These are phyloP conservation scores for Smittia aterrima DNA, from an alignment of 2,888 invertebrate genomes.

Conservation along the genomic window DNA sequence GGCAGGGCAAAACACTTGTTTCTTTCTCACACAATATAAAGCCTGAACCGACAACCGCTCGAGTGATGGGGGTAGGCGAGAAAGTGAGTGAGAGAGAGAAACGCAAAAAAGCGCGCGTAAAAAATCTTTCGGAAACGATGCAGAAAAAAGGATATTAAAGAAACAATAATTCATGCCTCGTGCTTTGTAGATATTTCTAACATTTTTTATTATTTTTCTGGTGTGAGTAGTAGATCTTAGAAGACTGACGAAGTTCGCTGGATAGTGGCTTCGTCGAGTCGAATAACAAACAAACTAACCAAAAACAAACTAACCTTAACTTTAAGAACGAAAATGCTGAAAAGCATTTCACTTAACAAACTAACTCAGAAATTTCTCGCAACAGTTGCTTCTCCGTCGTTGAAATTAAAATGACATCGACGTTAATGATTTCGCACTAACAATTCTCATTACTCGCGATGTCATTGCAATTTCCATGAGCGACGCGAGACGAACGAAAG, in stretches of 20 bases:
- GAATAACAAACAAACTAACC: neutral
- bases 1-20: conserved; percentile 22
- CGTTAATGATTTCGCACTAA: no score
- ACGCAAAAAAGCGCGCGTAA: neutral
- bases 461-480: no score
- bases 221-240: neutral
- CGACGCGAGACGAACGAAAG: neutral
- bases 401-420: no score
- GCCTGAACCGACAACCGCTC: neutral
- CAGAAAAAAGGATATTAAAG: conserved; percentile 6
- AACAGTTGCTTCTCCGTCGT: no score
- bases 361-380: neutral
- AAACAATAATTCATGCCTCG: neutral
- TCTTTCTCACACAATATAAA: conserved; percentile 31
- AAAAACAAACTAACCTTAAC: neutral
- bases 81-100: neutral
- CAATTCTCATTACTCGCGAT: no score
- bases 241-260: neutral
- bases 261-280: neutral
- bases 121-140: neutral
- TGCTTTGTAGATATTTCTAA: neutral
- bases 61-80: neutral
- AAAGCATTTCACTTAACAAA: neutral
- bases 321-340: no score
- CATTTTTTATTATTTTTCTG: neutral